phyloP scores from a whole-genome alignment of 1,140 invertebrate species.

The Nasonia vitripennis region DNA sequence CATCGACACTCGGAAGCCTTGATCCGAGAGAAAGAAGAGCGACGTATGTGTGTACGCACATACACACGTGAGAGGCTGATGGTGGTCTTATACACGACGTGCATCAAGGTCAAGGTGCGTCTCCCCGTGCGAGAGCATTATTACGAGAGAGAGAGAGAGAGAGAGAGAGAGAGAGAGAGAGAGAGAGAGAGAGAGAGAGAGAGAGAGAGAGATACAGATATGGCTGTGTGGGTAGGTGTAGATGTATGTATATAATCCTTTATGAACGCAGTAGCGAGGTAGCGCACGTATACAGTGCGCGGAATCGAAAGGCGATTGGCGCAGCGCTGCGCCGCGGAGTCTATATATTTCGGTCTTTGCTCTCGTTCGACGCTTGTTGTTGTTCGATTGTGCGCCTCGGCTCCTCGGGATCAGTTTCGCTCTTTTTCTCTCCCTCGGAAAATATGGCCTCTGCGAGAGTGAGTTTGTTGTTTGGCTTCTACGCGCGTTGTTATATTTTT shows the following conservation, averaged over 20 bases:
- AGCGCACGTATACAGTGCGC: background rate
- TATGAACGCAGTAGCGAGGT: conserved; percentile 24
- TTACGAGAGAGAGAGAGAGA: background rate
- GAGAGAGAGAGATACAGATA: background rate
- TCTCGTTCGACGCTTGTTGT: conserved; percentile 55
- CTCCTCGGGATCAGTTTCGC: background rate
- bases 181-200: background rate
- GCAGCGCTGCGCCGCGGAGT: conserved; percentile 47
- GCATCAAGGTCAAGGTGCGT: conserved; percentile 59
- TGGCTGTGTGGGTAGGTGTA: too few relatives aligned
- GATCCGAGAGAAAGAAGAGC: conserved; percentile 35
- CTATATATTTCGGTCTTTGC: conserved; percentile 67
- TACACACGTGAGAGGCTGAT: conserved; percentile 53
- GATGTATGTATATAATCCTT: conserved; percentile 56
- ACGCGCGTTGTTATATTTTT: too few relatives aligned
- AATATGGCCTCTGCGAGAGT: conserved; percentile 39
- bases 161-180: background rate
- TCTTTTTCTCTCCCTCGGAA: background rate
- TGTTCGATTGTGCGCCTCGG: conserved; percentile 37
- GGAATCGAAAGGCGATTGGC: conserved; percentile 65
- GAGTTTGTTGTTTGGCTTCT: conserved; percentile 18
- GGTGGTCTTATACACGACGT: conserved; percentile 55
- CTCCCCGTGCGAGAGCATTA: conserved; percentile 37
- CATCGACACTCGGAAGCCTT: conserved; percentile 48
- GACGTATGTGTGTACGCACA: background rate